These are phyloP conservation scores for Polymixis lichenea DNA, from an alignment of 2,888 invertebrate species.

Conservation along the genomic window DNA sequence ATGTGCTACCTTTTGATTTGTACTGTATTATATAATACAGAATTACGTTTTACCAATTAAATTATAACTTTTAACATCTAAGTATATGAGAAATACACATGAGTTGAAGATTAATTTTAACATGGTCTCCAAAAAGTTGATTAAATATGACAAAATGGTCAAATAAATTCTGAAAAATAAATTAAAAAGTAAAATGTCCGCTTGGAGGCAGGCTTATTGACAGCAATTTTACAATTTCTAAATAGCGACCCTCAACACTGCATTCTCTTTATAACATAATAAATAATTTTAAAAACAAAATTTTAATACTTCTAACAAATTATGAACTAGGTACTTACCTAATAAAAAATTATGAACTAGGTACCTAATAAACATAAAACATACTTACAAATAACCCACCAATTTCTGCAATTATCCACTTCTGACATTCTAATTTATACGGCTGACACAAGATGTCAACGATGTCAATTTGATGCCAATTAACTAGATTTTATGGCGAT, in stretches of 20 bases:
- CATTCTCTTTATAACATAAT: too few species aligned
- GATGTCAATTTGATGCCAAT: slow-evolving; percentile 53
- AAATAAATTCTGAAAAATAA: background rate
- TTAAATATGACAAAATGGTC: background rate
- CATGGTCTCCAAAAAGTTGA: background rate
- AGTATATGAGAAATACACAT: background rate
- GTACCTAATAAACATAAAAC: background rate
- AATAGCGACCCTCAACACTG: too few species aligned
- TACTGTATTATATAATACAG: slow-evolving; percentile 5
- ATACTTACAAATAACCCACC: background rate
- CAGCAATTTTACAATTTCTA: background rate
- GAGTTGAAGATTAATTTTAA: background rate
- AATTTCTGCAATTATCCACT: slow-evolving; percentile 22
- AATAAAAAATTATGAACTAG: too few species aligned
- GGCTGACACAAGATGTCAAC: slow-evolving; percentile 59
- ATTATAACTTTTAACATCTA: background rate
- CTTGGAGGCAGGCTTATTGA: background rate
- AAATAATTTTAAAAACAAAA: too few species aligned
- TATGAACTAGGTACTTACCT: too few species aligned
- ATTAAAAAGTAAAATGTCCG: background rate
- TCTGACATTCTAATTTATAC: slow-evolving; percentile 60
- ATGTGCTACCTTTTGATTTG: background rate
- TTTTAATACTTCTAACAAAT: too few species aligned
- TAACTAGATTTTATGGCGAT: slow-evolving; percentile 30
- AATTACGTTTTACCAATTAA: background rate